phyloP scores from a whole-genome alignment of 2,888 invertebrate genomes.

The Epirrhoe alternata region DNA sequence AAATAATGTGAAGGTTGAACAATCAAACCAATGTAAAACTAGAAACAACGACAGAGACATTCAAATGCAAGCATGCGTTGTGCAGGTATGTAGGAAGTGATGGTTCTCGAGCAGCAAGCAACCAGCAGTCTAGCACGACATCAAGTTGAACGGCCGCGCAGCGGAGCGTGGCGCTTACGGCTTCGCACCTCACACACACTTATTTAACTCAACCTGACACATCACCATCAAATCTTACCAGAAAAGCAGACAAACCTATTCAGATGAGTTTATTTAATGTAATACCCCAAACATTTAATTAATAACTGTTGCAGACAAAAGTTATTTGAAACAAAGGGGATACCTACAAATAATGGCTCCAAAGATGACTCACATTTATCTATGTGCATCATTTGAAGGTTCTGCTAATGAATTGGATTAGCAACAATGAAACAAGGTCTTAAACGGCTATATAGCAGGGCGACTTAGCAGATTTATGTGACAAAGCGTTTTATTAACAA shows the following conservation, averaged over 20 bases:
- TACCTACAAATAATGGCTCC: slow-evolving; percentile 27
- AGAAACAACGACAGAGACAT: slow-evolving; percentile 14
- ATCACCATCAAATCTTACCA: slow-evolving; percentile 27
- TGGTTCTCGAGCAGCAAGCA: slow-evolving; percentile 71
- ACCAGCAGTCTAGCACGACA: slow-evolving; percentile 68
- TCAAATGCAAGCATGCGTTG: slow-evolving; percentile 42
- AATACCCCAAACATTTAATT: neutral
- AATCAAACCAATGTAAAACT: neutral
- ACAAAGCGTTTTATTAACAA: slow-evolving; percentile 82
- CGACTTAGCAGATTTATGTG: slow-evolving; percentile 78
- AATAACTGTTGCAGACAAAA: slow-evolving; percentile 41
- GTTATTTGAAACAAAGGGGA: slow-evolving; percentile 34
- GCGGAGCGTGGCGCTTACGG: slow-evolving; percentile 71
- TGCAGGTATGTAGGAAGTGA: slow-evolving; percentile 73
- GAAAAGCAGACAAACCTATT: slow-evolving; percentile 25
- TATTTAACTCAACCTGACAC: slow-evolving; percentile 30
- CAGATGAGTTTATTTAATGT: slow-evolving; percentile 14
- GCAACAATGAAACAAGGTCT: slow-evolving; percentile 69
- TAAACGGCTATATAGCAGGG: slow-evolving; percentile 59
- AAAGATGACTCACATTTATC: slow-evolving; percentile 37
- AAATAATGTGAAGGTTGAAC: neutral
- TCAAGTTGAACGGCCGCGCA: slow-evolving; percentile 75
- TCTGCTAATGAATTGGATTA: slow-evolving; percentile 70
- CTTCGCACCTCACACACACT: slow-evolving; percentile 60
- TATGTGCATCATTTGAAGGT: slow-evolving; percentile 37